Conservation (phyloP, 2,113 vertebrate genomes). For the Thryonomys swinderianus region DNA sequence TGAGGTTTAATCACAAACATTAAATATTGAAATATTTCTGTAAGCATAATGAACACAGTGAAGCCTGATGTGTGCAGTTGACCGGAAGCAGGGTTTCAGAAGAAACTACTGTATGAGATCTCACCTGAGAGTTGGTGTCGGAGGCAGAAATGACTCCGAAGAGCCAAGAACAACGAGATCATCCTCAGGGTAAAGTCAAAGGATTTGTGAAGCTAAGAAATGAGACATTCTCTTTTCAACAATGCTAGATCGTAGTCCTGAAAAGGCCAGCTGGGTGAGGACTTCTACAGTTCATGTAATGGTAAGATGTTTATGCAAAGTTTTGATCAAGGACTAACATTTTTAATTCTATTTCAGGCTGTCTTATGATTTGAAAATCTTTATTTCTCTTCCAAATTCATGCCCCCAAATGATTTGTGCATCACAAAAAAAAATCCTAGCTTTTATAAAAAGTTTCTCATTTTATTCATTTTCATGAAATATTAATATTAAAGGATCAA, state of each 20-base stretch:
- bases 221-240: background rate
- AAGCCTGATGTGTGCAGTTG: background rate
- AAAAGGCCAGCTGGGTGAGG: background rate
- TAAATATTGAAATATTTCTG: background rate
- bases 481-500: background rate
- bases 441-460: background rate
- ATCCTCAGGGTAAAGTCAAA: background rate
- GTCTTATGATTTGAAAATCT: background rate
- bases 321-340: background rate
- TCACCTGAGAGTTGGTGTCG: background rate
- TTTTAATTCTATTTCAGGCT: background rate
- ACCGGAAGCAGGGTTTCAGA: background rate
- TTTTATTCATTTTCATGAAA: background rate
- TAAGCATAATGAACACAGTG: background rate
- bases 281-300: background rate
- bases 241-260: background rate
- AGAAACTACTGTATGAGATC: background rate
- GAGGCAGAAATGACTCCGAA: background rate
- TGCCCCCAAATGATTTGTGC: background rate
- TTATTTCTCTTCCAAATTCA: background rate
- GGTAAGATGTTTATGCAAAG: background rate
- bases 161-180: background rate
- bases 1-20: background rate
- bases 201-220: background rate
- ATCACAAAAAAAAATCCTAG: background rate